Evolutionary conservation across 1,140 invertebrate species (phyloP).

Genomic region (Cyclargus thomasi): DNA sequence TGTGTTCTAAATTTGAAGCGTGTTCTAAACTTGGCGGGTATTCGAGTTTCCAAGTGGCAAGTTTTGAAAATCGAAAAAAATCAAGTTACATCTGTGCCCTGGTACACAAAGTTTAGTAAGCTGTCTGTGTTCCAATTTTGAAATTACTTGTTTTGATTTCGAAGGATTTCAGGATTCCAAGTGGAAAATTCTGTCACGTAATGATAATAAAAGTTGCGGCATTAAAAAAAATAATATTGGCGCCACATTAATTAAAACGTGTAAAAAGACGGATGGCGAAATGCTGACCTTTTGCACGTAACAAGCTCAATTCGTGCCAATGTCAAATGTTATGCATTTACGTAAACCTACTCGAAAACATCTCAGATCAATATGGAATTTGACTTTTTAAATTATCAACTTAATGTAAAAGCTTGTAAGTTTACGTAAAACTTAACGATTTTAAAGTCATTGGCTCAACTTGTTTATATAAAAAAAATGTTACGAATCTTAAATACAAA

Average conservation of each 20-base stretch:
- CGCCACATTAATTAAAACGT: background rate
- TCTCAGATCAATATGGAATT: no score
- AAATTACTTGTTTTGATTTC: no score
- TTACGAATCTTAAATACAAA: no score
- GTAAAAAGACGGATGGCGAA: slow-evolving; percentile 11
- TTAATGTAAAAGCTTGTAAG: no score
- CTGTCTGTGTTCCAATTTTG: no score
- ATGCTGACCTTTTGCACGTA: slow-evolving; percentile 11
- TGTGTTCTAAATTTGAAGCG: background rate
- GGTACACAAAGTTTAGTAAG: no score
- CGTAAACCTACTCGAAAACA: background rate
- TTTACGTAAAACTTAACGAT: no score
- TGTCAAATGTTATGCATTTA: slow-evolving; percentile 10
- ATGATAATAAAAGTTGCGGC: background rate
- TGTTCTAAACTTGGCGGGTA: background rate
- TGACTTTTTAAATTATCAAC: no score
- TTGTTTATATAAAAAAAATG: no score
- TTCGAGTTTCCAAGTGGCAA: background rate
- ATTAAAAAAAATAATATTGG: background rate
- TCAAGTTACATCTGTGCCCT: no score
- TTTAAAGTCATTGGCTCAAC: no score
- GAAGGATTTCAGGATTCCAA: no score
- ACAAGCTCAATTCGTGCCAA: slow-evolving; percentile 2
- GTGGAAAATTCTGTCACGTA: background rate
- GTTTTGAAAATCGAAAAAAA: background rate